A percentile compares a stretch with the other conserved stretches of the same genome.
Conservation (phyloP, 2,113 vertebrate species). For the Cariama cristata region DNA sequence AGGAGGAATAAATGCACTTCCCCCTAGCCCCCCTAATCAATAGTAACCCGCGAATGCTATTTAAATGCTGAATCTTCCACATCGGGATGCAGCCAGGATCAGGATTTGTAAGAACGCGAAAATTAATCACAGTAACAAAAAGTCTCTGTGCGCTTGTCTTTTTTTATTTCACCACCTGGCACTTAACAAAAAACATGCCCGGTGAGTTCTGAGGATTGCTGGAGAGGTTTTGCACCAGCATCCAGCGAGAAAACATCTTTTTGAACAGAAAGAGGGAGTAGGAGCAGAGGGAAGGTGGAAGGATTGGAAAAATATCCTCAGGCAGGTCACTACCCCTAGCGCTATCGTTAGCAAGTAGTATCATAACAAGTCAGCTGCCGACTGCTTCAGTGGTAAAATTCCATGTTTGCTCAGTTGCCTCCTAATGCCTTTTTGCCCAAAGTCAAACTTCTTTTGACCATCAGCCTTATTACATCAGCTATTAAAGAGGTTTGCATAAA, state of each 20-base stretch:
- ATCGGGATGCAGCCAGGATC: conserved; percentile 15
- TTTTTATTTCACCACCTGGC: conserved; percentile 64
- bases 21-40: neutral
- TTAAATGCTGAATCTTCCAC: conserved; percentile 32
- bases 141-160: conserved; percentile 60
- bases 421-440: neutral
- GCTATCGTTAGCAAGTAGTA: neutral
- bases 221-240: neutral
- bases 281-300: neutral
- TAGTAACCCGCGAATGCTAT: neutral
- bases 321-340: neutral
- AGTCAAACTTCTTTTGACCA: neutral
- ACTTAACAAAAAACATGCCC: conserved; percentile 52
- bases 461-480: neutral
- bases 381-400: neutral
- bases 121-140: conserved; percentile 67
- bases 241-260: neutral
- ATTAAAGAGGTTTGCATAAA: neutral
- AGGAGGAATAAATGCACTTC: conserved; percentile 6
- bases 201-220: neutral
- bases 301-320: neutral
- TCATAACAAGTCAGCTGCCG: neutral
- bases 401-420: neutral
- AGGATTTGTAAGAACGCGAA: conserved; percentile 25
- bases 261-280: neutral